These are phyloP conservation scores for Stegostoma tigrinum DNA, from an alignment of 2,113 vertebrate genomes.

Conservation along the genomic window DNA sequence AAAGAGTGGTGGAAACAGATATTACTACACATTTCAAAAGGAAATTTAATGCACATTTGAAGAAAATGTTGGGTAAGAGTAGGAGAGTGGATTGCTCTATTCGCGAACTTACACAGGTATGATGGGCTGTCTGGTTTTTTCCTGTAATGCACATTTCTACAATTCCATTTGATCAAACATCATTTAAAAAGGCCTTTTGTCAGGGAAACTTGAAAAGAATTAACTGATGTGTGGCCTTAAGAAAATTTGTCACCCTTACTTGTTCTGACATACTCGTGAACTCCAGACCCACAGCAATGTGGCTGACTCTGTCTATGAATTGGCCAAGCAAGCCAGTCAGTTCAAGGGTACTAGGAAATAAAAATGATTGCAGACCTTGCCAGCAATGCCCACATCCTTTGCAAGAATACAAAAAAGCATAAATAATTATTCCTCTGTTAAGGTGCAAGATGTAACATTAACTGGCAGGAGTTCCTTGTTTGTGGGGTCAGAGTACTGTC, in stretches of 20 bases:
- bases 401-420: neutral
- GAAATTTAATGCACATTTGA: neutral
- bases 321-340: too few relatives aligned
- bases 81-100: neutral
- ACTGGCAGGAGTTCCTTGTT: neutral
- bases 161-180: neutral
- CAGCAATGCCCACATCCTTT: too few relatives aligned
- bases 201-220: neutral
- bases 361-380: too few relatives aligned
- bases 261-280: too few relatives aligned
- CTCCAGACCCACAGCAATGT: too few relatives aligned
- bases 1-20: neutral
- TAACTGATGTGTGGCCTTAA: neutral
- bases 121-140: neutral
- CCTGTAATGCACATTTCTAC: neutral
- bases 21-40: neutral
- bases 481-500: neutral
- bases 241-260: too few relatives aligned
- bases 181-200: neutral
- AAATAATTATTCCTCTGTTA: neutral
- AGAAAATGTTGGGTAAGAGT: neutral
- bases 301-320: too few relatives aligned
- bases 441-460: neutral
- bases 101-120: neutral
- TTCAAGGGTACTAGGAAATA: too few relatives aligned